Evolutionary conservation across 2,113 vertebrate species (phyloP), one percentile per base, ranked within the genome.

Genomic region (Amblyornis subalaris): DNA sequence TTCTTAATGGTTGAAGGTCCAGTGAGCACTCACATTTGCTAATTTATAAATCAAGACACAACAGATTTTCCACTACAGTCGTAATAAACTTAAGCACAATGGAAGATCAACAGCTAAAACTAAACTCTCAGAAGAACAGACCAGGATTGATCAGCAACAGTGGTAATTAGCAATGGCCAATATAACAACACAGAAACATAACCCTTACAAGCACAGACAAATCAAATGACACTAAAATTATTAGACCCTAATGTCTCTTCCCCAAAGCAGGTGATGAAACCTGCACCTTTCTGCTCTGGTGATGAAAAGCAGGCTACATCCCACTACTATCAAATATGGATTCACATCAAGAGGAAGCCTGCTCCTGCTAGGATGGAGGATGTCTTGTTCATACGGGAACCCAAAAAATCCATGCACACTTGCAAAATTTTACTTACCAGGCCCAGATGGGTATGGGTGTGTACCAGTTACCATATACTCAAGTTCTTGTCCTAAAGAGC

Each of bases 391-490:
- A 25, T 10, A 76, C 2, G 66, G 14, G 13, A 90, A 83, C 12
- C 3, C 4, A 80, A 77, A 86, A 92, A 72, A 31, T 8, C 6
- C 15, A 22, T 19, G 16, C 9, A 44, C 54, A 15, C 25, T 72
- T 42, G 9, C 9, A 90, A 74, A 48, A 89, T 31, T 45, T 89
- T 72, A 96, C 97, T 94, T 95, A 99, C 99, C 99, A 69, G 99
- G 99, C 91, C 99, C 99, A 88, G 99, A 98, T 8, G 99, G 99
- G 81, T 99, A 99, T 1, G 99, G 99, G 94, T 99, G 99, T n/a
- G 99, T 99, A 77, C 99, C 99, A 26, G 99, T 99, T 91, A 99
- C 98, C 91, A 99, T 89, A 95, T 99, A 99, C 14, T 99, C 99
- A 89, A 99, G 97, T 64, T 99, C 98, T 93, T 98, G 98, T 24